A percentile compares a stretch with the other conserved stretches of the same genome.
These are phyloP conservation scores for Sandelia bainsii DNA, from an alignment of 2,797 vertebrate species.

Conservation along the genomic window DNA sequence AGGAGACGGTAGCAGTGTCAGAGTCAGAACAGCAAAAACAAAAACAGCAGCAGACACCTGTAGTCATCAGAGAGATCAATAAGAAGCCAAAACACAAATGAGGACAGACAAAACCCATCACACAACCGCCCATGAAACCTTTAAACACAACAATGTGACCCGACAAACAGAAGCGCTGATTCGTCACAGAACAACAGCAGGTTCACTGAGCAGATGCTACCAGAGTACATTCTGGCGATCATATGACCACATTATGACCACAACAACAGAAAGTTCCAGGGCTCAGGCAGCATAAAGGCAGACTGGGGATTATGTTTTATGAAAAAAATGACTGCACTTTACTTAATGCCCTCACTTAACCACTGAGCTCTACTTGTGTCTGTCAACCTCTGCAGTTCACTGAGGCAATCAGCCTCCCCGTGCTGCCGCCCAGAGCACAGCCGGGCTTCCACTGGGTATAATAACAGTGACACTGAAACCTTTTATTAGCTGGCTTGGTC, in stretches of 20 bases:
- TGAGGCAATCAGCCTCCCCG: conserved; percentile 51
- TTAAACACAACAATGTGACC: conserved; percentile 5
- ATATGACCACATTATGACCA: conserved; percentile 11
- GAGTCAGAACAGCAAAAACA: conserved; percentile 20
- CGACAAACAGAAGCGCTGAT: not conserved
- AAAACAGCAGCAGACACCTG: conserved; percentile 37
- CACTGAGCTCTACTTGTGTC: conserved; percentile 51
- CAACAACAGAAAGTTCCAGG: conserved; percentile 42
- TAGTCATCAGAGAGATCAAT: conserved; percentile 24
- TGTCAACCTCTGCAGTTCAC: conserved; percentile 48
- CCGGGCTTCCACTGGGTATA: conserved; percentile 47
- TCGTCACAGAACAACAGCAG: conserved; percentile 24
- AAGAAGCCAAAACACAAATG: conserved; percentile 29
- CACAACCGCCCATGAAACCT: conserved; percentile 1
- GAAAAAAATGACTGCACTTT: conserved; percentile 46
- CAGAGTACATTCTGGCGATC: conserved; percentile 20
- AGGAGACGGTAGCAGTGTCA: conserved; percentile 7
- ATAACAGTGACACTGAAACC: conserved; percentile 59
- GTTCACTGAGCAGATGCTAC: conserved; percentile 19
- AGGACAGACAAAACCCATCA: conserved; percentile 12
- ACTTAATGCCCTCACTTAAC: conserved; percentile 66
- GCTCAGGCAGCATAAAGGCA: conserved; percentile 19
- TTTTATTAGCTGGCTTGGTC: conserved; percentile 67
- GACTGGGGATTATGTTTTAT: conserved; percentile 39
- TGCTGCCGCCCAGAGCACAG: conserved; percentile 34